Conservation (phyloP, 2,888 invertebrate species). For the Serripes groenlandicus region DNA sequence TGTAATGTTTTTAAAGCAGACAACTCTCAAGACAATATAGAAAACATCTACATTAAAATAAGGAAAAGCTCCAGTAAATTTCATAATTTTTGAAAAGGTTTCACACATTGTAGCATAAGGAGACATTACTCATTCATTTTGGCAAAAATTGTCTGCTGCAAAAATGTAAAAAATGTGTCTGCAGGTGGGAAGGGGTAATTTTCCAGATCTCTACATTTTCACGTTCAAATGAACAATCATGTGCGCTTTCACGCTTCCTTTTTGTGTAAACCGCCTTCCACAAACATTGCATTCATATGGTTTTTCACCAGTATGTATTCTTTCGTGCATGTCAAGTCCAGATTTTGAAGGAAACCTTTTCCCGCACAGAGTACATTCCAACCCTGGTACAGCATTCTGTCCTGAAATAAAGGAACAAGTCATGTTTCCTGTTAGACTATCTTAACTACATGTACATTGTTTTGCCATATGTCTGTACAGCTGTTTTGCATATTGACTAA, state of each 20-base stretch:
- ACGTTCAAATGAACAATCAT: conserved; percentile 21
- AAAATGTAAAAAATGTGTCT: background rate
- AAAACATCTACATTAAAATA: background rate
- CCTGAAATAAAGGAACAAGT: background rate
- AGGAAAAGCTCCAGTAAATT: no score
- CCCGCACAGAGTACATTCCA: conserved; percentile 26
- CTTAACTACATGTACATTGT: background rate
- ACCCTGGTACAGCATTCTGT: background rate
- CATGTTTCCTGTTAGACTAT: background rate
- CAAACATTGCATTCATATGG: conserved; percentile 27
- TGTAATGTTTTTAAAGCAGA: no score
- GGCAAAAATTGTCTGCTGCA: background rate
- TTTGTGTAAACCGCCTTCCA: conserved; percentile 1
- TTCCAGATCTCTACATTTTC: background rate
- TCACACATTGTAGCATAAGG: background rate
- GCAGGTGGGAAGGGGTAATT: background rate
- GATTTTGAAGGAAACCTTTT: conserved; percentile 29
- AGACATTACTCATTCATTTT: background rate
- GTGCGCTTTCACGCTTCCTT: conserved; percentile 28
- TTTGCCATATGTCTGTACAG: background rate
- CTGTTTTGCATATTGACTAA: background rate
- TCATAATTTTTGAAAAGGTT: no score
- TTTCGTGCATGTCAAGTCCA: conserved; percentile 13
- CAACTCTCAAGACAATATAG: no score
- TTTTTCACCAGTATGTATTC: conserved; percentile 35